Evolutionary conservation across 1,140 invertebrate genomes (phyloP).

Genomic region (Bombus impatiens): DNA sequence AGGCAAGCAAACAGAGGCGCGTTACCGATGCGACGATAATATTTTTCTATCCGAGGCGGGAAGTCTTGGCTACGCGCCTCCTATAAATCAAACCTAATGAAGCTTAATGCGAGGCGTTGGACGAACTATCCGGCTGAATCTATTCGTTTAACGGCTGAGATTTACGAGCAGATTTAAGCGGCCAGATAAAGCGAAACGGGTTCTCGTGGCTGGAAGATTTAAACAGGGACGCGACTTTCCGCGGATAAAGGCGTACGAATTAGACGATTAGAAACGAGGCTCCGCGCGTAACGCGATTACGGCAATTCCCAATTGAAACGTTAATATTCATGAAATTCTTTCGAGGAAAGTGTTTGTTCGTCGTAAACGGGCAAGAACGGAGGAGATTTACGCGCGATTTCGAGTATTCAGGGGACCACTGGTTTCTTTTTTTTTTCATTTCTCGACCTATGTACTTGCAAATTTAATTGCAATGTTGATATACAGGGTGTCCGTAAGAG

Average conservation of each 20-base stretch:
- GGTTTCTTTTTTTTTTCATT: neutral
- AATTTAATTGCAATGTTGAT: no score
- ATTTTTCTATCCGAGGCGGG: neutral
- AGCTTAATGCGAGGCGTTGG: conserved; percentile 13
- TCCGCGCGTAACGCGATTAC: neutral
- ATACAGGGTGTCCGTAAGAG: no score
- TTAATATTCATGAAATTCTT: neutral
- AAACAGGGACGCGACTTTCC: neutral
- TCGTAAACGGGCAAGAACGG: no score
- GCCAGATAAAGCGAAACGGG: conserved; percentile 1
- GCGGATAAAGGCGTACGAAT: no score
- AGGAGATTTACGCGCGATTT: neutral
- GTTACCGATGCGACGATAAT: neutral
- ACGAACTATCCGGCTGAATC: neutral
- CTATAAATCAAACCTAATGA: conserved; percentile 30
- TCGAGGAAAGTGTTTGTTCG: neutral
- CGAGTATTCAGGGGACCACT: rapidly evolving
- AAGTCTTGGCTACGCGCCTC: neutral
- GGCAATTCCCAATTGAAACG: neutral
- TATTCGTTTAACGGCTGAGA: conserved; percentile 13
- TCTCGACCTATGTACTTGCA: rapidly evolving
- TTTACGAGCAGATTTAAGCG: conserved; percentile 29
- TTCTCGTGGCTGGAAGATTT: neutral
- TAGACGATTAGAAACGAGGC: neutral
- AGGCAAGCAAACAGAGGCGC: no score